These are phyloP conservation scores for Agrotis clavis DNA, from an alignment of 2,888 invertebrate genomes.

Conservation along the genomic window DNA sequence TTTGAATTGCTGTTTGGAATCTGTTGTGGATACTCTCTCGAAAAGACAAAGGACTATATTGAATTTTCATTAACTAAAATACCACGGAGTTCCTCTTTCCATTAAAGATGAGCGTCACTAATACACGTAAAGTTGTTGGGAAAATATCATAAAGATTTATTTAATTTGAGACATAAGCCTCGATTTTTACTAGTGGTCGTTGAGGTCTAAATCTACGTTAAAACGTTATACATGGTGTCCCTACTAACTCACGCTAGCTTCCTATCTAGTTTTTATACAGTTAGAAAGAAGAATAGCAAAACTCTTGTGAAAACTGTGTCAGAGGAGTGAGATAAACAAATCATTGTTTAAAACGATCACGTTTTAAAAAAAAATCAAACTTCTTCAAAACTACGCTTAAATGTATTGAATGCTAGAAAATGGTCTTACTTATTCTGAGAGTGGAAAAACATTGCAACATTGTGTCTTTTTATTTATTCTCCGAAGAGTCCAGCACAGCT, in stretches of 20 bases:
- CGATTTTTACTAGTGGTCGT: background rate
- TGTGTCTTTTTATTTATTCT: too few species aligned
- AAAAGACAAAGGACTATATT: too few species aligned
- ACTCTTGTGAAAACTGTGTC: background rate
- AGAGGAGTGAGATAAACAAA: background rate
- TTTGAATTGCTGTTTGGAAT: slow-evolving; percentile 2
- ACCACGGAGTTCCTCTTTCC: background rate
- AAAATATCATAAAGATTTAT: background rate
- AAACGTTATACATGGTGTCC: background rate
- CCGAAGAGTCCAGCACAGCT: too few species aligned
- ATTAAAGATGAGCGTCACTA: too few species aligned
- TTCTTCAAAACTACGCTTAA: background rate
- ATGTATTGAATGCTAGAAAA: background rate
- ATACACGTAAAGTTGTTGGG: background rate
- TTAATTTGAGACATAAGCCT: background rate
- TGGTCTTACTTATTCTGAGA: too few species aligned
- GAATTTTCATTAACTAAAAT: background rate
- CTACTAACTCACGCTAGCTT: slow-evolving; percentile 3
- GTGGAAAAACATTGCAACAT: too few species aligned
- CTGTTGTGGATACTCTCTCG: too few species aligned
- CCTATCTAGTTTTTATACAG: slow-evolving; percentile 1
- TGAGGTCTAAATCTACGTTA: background rate
- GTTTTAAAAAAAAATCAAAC: background rate
- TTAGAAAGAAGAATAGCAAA: background rate
- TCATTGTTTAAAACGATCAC: background rate